Evolutionary conservation across 64 coral and sea anemone genomes (phyloP).

Genomic region (Stylophora pistillata): DNA sequence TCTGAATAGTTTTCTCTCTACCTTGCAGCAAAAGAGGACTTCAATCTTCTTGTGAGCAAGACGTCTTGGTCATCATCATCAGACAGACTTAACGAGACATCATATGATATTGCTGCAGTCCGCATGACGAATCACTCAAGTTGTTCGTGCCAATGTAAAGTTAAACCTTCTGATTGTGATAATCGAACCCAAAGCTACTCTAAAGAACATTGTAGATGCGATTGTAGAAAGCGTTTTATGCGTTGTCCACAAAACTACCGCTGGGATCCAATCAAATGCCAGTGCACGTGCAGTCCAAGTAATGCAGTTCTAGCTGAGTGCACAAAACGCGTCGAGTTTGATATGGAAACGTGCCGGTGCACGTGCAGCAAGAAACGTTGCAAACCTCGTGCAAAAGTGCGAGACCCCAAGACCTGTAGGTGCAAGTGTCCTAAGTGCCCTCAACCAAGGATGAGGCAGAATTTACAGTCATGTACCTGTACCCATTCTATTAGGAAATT

Average conservation of each 20-base stretch:
- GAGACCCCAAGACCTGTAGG: not conserved
- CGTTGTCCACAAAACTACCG: not conserved
- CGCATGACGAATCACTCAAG: conserved; percentile 21
- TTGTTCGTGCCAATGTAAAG: conserved; percentile 1
- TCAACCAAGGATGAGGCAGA: not conserved
- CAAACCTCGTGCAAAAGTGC: not conserved
- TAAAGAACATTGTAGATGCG: conserved; percentile 21
- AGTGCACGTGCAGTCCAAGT: conserved; percentile 4
- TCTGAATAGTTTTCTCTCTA: not conserved
- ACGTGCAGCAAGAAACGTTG: conserved; percentile 3
- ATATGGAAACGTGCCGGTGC: not conserved
- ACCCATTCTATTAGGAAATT: not conserved
- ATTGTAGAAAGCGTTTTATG: not conserved
- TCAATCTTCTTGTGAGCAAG: conserved; percentile 7
- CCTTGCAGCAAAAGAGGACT: not conserved
- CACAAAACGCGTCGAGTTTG: conserved; percentile 15
- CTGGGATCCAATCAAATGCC: conserved; percentile 26
- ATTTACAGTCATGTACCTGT: not conserved
- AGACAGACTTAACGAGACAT: not conserved
- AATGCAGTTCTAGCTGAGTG: not conserved
- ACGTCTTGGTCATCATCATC: not conserved
- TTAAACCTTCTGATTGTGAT: conserved; percentile 6
- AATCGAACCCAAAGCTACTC: conserved; percentile 11
- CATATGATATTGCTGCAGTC: not conserved
- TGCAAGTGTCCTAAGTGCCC: conserved; percentile 11